Base-by-base conservation (phyloP, 2,113 vertebrate species). In the Delphinapterus leucas region DNA sequence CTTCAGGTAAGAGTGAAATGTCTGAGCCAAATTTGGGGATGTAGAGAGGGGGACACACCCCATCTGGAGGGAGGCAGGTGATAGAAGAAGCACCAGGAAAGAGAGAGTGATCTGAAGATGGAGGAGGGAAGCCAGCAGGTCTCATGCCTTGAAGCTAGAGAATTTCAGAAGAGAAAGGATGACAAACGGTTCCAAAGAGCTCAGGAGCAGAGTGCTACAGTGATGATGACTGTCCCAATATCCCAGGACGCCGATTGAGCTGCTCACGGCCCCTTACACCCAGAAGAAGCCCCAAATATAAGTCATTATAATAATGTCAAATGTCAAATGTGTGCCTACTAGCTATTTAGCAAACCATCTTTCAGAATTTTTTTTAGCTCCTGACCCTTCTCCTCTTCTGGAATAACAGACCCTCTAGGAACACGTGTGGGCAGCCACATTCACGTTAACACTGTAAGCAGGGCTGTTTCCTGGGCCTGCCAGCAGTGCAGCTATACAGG, bases 351-450 rank as follows among this genome's bases (percentile, higher is more conserved):
- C 44, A 94, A 86, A 70, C 68, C 1, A 2, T 38, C 49, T 60
- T 15, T 49, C 49, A 63, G 53, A 10, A 23, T 41, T 41, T 61
- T 74, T 65, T 53, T 96, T 26, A 41, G 31, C 77, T 74, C 87
- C 47, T 67, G 67, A 38, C 38, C 58, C 17, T 82, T 74, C 67
- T 70, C 25, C 21, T 6, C 38, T 44, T 74, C 81, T 26, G 61
- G 28, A 68, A 15, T 83, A 25, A 60, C 17, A 92, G 60, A 44
- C 44, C 21, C 49, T 13, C 15, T 10, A 10, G 13, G 76, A 53
- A 76, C 47, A 41, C 5, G 0, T 0, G 3, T 2, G 17, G 82
- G 23, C 38, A 67, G 53, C 2, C 41, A 33, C 1, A 0, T 23
- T 36, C 15, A 28, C 28, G 28, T 17, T 17, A 47, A 49, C 10